Conservation (phyloP, 2,888 invertebrate species). For the Notodromas monacha region DNA sequence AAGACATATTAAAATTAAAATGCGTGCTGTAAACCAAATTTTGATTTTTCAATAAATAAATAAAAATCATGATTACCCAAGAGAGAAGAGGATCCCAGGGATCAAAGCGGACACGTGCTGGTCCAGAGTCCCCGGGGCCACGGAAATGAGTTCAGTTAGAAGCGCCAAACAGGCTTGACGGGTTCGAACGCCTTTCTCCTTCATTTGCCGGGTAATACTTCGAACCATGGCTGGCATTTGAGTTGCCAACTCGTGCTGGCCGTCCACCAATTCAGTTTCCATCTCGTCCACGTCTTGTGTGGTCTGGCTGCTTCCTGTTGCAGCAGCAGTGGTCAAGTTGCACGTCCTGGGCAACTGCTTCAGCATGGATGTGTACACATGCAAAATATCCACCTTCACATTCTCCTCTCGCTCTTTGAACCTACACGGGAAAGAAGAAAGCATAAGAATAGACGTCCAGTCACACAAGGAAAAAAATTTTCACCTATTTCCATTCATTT, state of each 20-base stretch:
- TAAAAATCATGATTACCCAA: constrained; percentile 27
- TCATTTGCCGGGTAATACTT: constrained; percentile 56
- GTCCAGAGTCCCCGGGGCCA: constrained; percentile 44
- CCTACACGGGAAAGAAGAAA: too few relatives aligned
- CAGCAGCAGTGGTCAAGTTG: constrained; percentile 54
- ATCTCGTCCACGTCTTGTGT: constrained; percentile 25
- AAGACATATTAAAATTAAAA: constrained; percentile 10
- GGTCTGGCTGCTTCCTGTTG: constrained; percentile 15
- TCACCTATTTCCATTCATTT: constrained; percentile 5
- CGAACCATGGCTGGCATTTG: constrained; percentile 39
- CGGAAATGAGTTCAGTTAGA: constrained; percentile 56
- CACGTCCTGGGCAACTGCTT: too few relatives aligned
- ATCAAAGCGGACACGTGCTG: constrained; percentile 50
- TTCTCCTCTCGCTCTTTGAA: constrained; percentile 78
- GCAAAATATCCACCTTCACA: constrained; percentile 89
- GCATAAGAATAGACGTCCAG: constrained; percentile 8
- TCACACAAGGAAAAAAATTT: constrained; percentile 12
- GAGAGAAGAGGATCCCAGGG: constrained; percentile 56
- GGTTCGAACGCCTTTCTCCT: constrained; percentile 50
- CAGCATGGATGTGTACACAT: constrained; percentile 70
- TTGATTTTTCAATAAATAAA: too few relatives aligned
- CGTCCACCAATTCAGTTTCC: constrained; percentile 10
- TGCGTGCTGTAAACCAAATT: too few relatives aligned
- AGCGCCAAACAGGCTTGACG: constrained; percentile 69
- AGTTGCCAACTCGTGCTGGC: constrained; percentile 27